phyloP scores from a whole-genome alignment of 2,888 invertebrate species.

The Keiferia lycopersicella region DNA sequence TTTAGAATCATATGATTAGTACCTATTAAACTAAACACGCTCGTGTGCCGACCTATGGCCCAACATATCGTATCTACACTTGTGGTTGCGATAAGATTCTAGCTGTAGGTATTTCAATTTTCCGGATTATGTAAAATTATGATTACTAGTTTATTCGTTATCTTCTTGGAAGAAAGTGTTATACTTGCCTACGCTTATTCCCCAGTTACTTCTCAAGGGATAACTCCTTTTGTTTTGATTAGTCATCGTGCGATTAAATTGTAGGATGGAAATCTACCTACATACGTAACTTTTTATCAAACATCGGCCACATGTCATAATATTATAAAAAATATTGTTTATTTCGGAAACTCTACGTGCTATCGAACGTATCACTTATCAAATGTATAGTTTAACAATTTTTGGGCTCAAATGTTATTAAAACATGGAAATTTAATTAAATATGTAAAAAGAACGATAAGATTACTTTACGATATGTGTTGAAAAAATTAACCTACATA shows the following conservation, averaged over 20 bases:
- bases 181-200: no score
- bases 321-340: background rate
- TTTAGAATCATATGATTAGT: constrained; percentile 1
- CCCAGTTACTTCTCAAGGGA: no score
- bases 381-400: constrained; percentile 5
- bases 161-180: no score
- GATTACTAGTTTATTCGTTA: background rate
- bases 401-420: background rate
- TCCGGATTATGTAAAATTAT: constrained; percentile 5
- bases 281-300: background rate
- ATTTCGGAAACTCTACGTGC: background rate
- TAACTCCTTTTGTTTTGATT: no score
- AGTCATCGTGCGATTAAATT: no score
- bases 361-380: background rate
- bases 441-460: constrained; percentile 6
- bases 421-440: constrained; percentile 2
- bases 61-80: background rate
- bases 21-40: no score
- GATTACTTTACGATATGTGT: background rate
- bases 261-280: background rate
- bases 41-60: constrained; percentile 14
- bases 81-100: background rate
- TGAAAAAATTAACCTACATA: background rate
- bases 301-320: background rate
- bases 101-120: background rate